These are phyloP conservation scores for Mesocricetus auratus DNA, from an alignment of 2,113 vertebrate species.

Conservation along the genomic window DNA sequence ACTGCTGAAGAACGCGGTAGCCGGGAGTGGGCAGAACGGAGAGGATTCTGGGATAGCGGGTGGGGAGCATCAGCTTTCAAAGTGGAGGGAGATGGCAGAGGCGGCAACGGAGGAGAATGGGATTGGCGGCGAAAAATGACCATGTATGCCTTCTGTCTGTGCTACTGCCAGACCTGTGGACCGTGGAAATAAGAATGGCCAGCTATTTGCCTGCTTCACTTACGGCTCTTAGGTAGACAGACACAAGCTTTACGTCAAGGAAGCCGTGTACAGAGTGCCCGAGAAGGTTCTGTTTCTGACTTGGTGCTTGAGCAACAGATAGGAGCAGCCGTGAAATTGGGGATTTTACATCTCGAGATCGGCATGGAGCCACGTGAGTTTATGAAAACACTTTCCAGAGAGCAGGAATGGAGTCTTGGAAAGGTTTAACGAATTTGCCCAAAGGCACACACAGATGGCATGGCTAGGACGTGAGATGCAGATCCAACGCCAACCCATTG, in stretches of 20 bases:
- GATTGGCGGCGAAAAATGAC: background rate
- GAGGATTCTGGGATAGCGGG: background rate
- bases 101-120: background rate
- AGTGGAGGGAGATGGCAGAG: background rate
- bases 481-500: background rate
- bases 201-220: background rate
- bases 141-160: background rate
- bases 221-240: background rate
- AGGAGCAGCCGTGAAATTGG: background rate
- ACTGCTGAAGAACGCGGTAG: background rate
- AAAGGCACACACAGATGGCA: background rate
- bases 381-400: constrained; percentile 31
- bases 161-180: background rate
- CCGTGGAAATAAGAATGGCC: background rate
- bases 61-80: background rate
- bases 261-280: background rate
- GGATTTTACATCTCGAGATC: background rate
- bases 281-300: background rate
- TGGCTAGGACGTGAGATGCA: background rate
- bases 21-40: background rate
- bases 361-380: background rate
- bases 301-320: background rate
- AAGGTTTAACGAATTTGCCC: background rate
- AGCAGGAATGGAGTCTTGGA: background rate
- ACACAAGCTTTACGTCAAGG: background rate